phyloP scores from a whole-genome alignment of 1,140 invertebrate species.

The Sarcophaga bullata region DNA sequence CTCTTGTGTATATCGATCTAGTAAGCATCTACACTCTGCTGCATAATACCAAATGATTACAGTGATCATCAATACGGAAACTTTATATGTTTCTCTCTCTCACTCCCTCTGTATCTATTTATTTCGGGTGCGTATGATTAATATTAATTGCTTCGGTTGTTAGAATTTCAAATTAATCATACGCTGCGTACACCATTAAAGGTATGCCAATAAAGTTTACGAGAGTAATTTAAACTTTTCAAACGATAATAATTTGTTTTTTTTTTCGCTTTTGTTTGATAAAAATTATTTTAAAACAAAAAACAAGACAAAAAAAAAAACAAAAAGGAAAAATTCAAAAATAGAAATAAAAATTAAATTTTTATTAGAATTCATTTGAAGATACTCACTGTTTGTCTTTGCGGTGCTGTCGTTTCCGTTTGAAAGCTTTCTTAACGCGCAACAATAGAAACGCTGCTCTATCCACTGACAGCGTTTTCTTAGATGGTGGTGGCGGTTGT shows the following conservation, averaged over 20 bases:
- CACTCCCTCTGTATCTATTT: too few species aligned
- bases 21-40: too few species aligned
- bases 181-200: not conserved
- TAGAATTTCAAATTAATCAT: not conserved
- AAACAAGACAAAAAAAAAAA: too few species aligned
- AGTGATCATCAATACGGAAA: too few species aligned
- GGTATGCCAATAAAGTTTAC: not conserved
- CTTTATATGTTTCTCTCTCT: too few species aligned
- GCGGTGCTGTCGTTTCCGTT: constrained; percentile 85
- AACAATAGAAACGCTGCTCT: constrained; percentile 87
- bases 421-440: constrained; percentile 87
- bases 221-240: not conserved
- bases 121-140: not conserved
- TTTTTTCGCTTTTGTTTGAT: too few species aligned
- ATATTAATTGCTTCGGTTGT: not conserved
- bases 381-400: constrained; percentile 80
- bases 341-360: constrained; percentile 7
- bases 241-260: not conserved
- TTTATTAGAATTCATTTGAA: constrained; percentile 9
- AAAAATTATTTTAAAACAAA: too few species aligned
- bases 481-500: constrained; percentile 44
- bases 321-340: too few species aligned
- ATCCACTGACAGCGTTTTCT: constrained; percentile 78
- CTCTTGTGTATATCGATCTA: too few species aligned
- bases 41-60: too few species aligned